Evolutionary conservation across 2,113 vertebrate genomes (phyloP), one percentile per base, ranked within the genome.

Genomic region (Lucifuga dentata): DNA sequence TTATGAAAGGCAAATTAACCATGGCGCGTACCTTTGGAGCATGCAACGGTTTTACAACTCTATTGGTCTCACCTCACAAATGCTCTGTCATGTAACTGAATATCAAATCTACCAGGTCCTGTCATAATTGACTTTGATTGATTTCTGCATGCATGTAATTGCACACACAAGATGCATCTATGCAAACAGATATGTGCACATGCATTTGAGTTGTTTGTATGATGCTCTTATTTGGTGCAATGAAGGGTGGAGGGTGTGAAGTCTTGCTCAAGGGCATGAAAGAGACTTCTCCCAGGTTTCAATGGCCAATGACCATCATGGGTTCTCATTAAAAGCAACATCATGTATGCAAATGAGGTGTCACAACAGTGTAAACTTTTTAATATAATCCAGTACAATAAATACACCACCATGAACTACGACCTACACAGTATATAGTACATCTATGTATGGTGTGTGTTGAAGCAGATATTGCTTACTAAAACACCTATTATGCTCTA

Each of bases 81-180:
- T 55, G 67, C 81, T 78, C 67, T 51, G 50, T 72, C 70, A 60
- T 65, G 50, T 86, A 88, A 88, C 84, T 86, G 78, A 84, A 90
- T 70, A 87, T 73, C 71, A 57, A 52, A 20, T 45, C 76, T 56
- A 40, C 53, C 8, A 19, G 73, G 76, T 39, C 68, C 39, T 55
- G 76, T 78, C 65, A 41, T 68, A 53, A 57, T 41, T 49, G 51
- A 58, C 58, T 51, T 58, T 68, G 50, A 57, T 41, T 49, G 51
- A 58, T 53, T 51, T 58, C 38, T 41, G 24, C 68, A 41, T 10
- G 2, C 57, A 57, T 16, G 24, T 33, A 46, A 67, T 24, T 56
- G 59, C 51, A 32, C 66, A 74, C 58, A 39, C 39, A 57, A n/a
- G 56, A 68, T 57, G 60, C 40, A 51, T 52, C 33, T 48, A 21